Conservation (phyloP, 2,888 invertebrate species). For the Tachina fera region DNA sequence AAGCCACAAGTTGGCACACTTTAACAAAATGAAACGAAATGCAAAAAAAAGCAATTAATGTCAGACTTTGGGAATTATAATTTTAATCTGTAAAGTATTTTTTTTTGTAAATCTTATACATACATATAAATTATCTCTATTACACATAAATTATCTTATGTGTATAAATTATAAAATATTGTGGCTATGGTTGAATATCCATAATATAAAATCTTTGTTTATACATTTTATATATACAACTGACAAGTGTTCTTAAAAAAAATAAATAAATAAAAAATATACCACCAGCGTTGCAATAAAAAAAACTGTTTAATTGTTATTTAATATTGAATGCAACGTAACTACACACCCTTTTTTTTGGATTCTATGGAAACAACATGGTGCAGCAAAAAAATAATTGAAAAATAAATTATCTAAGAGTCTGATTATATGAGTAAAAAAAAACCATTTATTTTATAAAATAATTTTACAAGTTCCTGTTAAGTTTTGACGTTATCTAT, state of each 20-base stretch:
- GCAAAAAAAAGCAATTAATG: not conserved
- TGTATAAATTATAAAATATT: not conserved
- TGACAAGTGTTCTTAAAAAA: not conserved
- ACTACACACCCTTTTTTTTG: constrained; percentile 14
- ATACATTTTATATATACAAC: not conserved
- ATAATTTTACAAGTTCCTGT: constrained; percentile 43
- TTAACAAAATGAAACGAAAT: too few relatives aligned
- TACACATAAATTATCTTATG: too few relatives aligned
- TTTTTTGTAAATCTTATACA: too few relatives aligned
- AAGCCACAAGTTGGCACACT: too few relatives aligned
- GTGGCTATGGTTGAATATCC: not conserved
- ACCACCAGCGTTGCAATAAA: constrained; percentile 23
- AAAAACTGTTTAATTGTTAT: constrained; percentile 37
- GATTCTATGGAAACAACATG: not conserved
- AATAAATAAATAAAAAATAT: not conserved
- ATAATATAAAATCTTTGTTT: constrained; percentile 2
- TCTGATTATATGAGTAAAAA: constrained; percentile 5
- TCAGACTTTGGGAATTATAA: not conserved
- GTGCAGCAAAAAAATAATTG: not conserved
- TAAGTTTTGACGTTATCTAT: constrained; percentile 25
- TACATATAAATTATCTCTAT: too few relatives aligned
- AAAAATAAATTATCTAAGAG: constrained; percentile 15
- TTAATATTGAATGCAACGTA: constrained; percentile 30
- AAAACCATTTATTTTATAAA: not conserved
- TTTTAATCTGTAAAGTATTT: not conserved